A percentile compares a stretch with the other conserved stretches of the same genome.
Conservation (phyloP, 2,888 invertebrate species). For the Orthonychiurus folsomi region DNA sequence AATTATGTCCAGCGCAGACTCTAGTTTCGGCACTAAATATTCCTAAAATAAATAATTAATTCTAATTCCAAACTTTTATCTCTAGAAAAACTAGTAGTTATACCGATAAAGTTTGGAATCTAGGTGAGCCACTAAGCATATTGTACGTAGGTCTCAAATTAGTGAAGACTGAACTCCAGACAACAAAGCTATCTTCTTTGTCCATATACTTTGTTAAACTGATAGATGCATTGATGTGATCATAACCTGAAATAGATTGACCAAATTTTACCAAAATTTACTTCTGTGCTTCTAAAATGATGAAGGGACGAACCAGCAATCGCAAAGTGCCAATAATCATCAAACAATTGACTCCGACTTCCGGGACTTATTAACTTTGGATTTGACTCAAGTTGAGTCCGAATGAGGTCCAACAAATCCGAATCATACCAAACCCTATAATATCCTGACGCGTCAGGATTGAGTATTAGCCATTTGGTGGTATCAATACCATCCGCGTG, state of each 20-base stretch:
- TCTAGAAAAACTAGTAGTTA: too few species aligned
- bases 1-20: constrained; percentile 19
- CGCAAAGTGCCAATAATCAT: constrained; percentile 29
- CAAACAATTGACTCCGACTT: constrained; percentile 24
- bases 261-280: neutral
- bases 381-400: constrained; percentile 19
- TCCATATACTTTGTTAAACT: constrained; percentile 2
- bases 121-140: constrained; percentile 16
- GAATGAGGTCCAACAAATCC: constrained; percentile 16
- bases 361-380: constrained; percentile 17
- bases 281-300: neutral
- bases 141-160: constrained; percentile 13
- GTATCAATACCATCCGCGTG: neutral
- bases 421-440: constrained; percentile 30
- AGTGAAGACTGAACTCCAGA: constrained; percentile 19
- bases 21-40: constrained; percentile 20
- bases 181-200: constrained; percentile 17
- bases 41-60: neutral
- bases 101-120: too few species aligned
- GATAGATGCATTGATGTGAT: neutral
- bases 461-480: constrained; percentile 23
- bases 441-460: constrained; percentile 23
- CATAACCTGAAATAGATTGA: constrained; percentile 1
- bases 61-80: too few species aligned
- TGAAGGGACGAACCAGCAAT: too few species aligned